Evolutionary conservation across 2,888 invertebrate species (phyloP), one percentile per base, ranked within the genome.

Genomic region (Diplazon laetatorius): DNA sequence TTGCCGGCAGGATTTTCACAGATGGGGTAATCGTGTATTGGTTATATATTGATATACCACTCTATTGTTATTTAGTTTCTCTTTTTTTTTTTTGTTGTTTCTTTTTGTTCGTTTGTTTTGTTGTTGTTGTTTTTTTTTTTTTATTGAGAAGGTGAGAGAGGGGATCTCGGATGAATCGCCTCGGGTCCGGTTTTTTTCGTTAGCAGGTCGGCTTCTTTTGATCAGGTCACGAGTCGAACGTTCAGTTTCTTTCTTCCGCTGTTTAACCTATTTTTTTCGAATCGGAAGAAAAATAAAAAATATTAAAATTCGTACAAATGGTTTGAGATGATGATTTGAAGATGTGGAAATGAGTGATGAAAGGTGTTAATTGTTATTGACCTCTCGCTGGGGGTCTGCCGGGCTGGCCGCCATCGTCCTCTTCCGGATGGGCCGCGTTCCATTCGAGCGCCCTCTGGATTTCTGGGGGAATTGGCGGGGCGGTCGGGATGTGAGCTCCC

Each of bases 391-490:
- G 84, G 69, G 87, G 88, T 83, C 87, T 83, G 55, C 55, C 76
- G 44, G 78, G 78, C 55, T 85, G 84, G 65, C 88, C 88, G 73
- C 83, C 87, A 70, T 88, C 88, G 76, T 91, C 90, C 80, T 91
- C 91, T 74, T 91, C 91, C 35, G 91, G 91, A 76, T 91, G 91
- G 62, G 91, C 91, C 72, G 90, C 91, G 87, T 90, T 91, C 89
- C 90, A 91, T 62, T 90, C 91, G 75, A 91, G 89, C 72, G 91
- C 91, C 81, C 90, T 87, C 79, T 87, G 89, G 82, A 91, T 91
- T 78, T 91, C 91, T 77, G 90, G 90, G 2, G 91, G 91, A 79
- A 91, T 90, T 71, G 91, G 91, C 2, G 91, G 91, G 20, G 91
- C 88, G 65, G 91, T 91, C 48, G 91, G 91, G 75, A 91, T 89